Evolutionary conservation across 2,888 invertebrate genomes (phyloP), one percentile per base, ranked within the genome.

Genomic region (Tyria jacobaeae): DNA sequence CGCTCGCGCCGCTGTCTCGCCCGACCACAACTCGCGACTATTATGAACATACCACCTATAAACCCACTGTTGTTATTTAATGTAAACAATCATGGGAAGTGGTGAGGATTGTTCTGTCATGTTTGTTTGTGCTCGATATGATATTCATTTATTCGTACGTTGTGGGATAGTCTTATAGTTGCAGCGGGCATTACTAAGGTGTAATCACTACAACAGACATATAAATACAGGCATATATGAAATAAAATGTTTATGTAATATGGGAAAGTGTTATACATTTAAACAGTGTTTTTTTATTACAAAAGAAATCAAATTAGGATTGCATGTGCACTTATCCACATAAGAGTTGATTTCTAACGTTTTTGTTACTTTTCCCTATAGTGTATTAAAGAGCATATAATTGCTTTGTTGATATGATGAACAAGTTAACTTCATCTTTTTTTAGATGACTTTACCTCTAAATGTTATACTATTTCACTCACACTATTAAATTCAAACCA

Each of bases 51-150:
- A 75, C 74, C 73, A 72, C 85, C 83, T 87, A 84, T 85, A 88
- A 84, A 85, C 77, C 84, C 78, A 87, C 87, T 86, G 84, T 88
- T 85, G 86, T 88, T 88, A 89, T 91, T 89, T 86, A 89, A 89
- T 89, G 90, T 89, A 89, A 89, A 90, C 89, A 90, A 89, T 88
- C 86, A 84, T 87, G 85, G 86, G 87, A 87, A 88, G 84, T 82
- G 74, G 78, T 76, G 71, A 75, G 86, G 85, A 90, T 89, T 89
- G 89, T 88, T 82, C 87, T 86, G 86, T 88, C 87, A 85, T 64
- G 60, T 76, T 66, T 73, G 71, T 76, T 81, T 79, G 76, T 76
- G 55, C 54, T 64, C 63, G 71, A 70, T 75, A 70, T 73, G 65
- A 70, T 78, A 78, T 78, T 74, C 72, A 75, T 75, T 69, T 72